Conservation (phyloP, 2,797 vertebrate species). For the Melanotaenia boesemani region DNA sequence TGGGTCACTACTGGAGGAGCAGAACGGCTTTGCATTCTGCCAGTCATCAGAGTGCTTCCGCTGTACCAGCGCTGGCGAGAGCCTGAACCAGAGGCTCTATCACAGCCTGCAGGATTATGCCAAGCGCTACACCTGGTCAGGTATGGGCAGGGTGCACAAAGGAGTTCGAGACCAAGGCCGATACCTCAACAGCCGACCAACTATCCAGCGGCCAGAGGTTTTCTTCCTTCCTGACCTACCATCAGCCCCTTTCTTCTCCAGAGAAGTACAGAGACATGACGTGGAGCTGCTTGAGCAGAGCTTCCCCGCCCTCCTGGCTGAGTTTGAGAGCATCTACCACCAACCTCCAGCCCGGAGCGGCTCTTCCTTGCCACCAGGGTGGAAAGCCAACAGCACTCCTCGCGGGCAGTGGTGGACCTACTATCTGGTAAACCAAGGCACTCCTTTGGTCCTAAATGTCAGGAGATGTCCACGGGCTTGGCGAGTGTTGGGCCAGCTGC, state of each 20-base stretch:
- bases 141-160: conserved; percentile 98
- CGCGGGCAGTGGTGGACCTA: conserved; percentile 97
- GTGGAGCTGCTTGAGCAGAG: conserved; percentile 96
- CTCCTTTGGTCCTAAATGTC: conserved; percentile 92
- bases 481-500: conserved; percentile 94
- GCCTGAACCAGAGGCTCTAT: conserved; percentile 96
- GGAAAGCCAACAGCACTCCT: conserved; percentile 93
- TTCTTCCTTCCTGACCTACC: conserved; percentile 98
- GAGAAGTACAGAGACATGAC: conserved; percentile 96
- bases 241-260: conserved; percentile 92
- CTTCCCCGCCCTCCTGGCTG: conserved; percentile 92
- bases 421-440: conserved; percentile 96
- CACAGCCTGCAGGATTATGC: conserved; percentile 98
- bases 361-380: conserved; percentile 88
- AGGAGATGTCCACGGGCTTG: conserved; percentile 94
- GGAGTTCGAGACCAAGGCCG: conserved; percentile 95
- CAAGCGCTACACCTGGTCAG: conserved; percentile 98
- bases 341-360: conserved; percentile 87
- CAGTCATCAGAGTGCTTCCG: conserved; percentile 92
- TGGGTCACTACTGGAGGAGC: conserved; percentile 84
- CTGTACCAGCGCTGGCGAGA: conserved; percentile 87
- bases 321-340: conserved; percentile 94
- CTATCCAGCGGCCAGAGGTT: conserved; percentile 96
- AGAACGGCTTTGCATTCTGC: conserved; percentile 93
- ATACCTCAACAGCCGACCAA: conserved; percentile 89